Evolutionary conservation across 1,140 invertebrate genomes (phyloP).

Genomic region (Macrostomum lignano): DNA sequence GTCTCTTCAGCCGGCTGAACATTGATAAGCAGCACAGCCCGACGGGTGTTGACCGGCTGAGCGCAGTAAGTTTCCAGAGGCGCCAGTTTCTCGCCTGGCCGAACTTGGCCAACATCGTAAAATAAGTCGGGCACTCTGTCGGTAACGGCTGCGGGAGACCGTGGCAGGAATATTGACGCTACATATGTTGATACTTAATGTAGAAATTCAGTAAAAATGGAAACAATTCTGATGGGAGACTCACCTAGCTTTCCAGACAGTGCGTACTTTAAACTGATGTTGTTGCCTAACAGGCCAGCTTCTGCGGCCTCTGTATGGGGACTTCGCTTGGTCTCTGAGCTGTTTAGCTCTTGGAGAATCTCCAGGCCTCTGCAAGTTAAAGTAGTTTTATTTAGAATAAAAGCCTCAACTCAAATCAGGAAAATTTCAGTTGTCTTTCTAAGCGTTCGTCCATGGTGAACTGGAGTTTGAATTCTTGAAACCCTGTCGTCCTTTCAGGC

Average conservation of each 20-base stretch:
- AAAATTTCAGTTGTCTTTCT: no score
- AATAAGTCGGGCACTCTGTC: slow-evolving; percentile 24
- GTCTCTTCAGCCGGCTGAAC: no score
- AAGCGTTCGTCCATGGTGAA: no score
- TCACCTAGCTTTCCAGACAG: slow-evolving; percentile 12
- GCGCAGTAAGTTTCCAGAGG: slow-evolving; percentile 18
- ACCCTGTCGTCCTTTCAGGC: no score
- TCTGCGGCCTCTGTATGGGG: slow-evolving; percentile 18
- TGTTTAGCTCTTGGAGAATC: no score
- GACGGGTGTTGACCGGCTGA: slow-evolving; percentile 18
- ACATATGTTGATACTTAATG: no score
- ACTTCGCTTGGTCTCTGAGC: slow-evolving; percentile 10
- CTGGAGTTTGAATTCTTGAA: no score
- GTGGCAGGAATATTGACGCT: no score
- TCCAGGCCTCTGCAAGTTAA: no score
- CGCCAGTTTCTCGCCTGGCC: slow-evolving; percentile 14
- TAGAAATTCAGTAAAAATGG: not conserved
- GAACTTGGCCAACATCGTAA: slow-evolving; percentile 23
- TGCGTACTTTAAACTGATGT: slow-evolving; percentile 18
- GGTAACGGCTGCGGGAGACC: slow-evolving; percentile 12
- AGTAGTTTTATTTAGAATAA: no score
- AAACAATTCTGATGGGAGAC: not conserved
- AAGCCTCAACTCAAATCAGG: no score
- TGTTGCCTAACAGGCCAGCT: slow-evolving; percentile 26
- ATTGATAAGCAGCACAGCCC: slow-evolving; percentile 20